Percentiles rank a stretch among this genome's conserved stretches.
Conservation (phyloP, 30 jellyfish, hydroid and myxozoan genomes). For the Morbakka virulenta region DNA sequence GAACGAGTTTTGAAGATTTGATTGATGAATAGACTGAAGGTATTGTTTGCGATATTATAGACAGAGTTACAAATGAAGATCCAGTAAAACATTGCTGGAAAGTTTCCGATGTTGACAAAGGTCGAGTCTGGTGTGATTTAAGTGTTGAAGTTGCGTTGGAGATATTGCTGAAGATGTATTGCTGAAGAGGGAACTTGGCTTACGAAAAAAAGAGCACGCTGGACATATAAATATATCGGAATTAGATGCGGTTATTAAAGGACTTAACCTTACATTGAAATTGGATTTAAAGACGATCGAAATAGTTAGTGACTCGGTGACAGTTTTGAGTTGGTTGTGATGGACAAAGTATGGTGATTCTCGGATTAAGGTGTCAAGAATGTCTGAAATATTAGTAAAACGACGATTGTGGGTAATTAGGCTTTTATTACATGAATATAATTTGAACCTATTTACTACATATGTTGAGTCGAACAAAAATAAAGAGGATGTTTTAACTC, state of each 20-base stretch:
- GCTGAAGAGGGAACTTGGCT: slow-evolving; percentile 1
- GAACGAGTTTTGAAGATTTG: too few relatives aligned
- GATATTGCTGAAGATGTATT: not conserved
- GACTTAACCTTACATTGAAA: not conserved
- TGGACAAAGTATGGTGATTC: too few relatives aligned
- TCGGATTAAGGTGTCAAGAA: too few relatives aligned
- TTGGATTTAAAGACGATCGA: not conserved
- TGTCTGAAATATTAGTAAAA: too few relatives aligned
- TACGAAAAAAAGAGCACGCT: not conserved
- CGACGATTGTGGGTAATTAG: too few relatives aligned
- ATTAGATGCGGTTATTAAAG: slow-evolving; percentile 6
- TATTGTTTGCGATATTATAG: not conserved
- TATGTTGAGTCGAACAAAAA: too few relatives aligned
- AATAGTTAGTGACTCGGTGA: not conserved
- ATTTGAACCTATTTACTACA: too few relatives aligned
- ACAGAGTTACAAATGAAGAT: not conserved
- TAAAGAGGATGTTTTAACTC: too few relatives aligned
- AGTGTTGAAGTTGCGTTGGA: not conserved
- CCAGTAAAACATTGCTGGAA: not conserved
- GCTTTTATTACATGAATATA: too few relatives aligned
- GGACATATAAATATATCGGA: not conserved
- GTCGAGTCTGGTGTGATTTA: not conserved
- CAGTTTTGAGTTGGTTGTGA: not conserved
- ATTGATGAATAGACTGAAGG: too few relatives aligned
- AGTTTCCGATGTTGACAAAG: not conserved